These are phyloP conservation scores for Conus canariensis DNA, from an alignment of 2,888 invertebrate species.

Conservation along the genomic window DNA sequence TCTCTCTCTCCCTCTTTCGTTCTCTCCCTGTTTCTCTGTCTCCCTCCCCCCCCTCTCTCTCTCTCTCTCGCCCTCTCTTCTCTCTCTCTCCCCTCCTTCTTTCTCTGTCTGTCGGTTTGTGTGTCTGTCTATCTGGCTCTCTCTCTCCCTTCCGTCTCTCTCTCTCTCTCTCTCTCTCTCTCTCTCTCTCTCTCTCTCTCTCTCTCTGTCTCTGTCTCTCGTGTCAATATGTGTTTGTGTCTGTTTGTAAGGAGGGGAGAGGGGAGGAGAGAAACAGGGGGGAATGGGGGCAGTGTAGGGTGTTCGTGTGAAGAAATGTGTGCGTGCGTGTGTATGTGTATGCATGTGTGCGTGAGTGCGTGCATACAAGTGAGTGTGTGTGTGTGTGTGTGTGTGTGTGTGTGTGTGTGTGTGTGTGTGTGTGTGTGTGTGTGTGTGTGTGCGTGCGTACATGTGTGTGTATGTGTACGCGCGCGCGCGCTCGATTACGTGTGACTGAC, in stretches of 20 bases:
- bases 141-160: neutral
- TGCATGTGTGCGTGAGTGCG: neutral
- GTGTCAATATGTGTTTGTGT: neutral
- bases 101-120: too few relatives aligned
- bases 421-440: conserved; percentile 3
- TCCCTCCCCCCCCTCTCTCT: neutral
- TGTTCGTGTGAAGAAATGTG: neutral
- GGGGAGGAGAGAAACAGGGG: neutral
- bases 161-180: conserved; percentile 9
- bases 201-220: neutral
- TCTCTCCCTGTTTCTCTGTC: conserved; percentile 3
- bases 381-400: neutral
- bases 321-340: neutral
- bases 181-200: neutral
- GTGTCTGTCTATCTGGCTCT: too few relatives aligned
- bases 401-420: neutral
- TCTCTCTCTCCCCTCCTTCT: too few relatives aligned
- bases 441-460: neutral
- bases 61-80: too few relatives aligned
- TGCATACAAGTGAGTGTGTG: neutral
- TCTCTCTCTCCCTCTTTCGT: neutral
- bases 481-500: too few relatives aligned
- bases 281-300: neutral
- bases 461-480: too few relatives aligned
- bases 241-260: neutral